Conservation (phyloP, 2,797 vertebrate genomes). For the Ctenopoma kingsleyae region DNA sequence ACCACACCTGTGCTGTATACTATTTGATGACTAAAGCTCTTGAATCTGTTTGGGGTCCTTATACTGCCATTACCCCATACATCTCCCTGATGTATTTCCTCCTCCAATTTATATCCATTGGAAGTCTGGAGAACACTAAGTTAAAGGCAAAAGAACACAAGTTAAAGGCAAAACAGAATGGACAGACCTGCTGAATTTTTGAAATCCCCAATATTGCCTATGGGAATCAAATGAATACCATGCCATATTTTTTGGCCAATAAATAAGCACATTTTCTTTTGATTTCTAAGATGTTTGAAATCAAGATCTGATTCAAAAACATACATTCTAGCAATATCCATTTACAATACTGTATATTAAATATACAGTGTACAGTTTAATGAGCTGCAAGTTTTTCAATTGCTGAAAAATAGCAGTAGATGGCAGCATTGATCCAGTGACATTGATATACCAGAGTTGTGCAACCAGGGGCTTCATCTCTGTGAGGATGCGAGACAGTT, state of each 20-base stretch:
- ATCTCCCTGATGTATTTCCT: conserved; percentile 55
- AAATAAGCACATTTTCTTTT: not conserved
- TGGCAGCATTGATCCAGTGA: conserved; percentile 78
- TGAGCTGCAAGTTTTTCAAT: no score
- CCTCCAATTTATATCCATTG: conserved; percentile 79
- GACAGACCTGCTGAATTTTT: conserved; percentile 36
- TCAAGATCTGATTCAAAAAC: not conserved
- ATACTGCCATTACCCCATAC: conserved; percentile 56
- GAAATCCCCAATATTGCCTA: not conserved
- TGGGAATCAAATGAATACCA: conserved; percentile 4
- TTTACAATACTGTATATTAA: not conserved
- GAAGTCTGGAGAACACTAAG: conserved; percentile 87
- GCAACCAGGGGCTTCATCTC: conserved; percentile 13
- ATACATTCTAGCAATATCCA: not conserved
- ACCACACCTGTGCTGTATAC: conserved; percentile 56
- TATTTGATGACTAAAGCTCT: conserved; percentile 64
- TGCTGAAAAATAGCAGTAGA: conserved; percentile 62
- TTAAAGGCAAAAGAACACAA: no score
- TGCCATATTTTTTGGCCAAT: not conserved
- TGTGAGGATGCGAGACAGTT: conserved; percentile 34
- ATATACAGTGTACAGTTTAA: no score
- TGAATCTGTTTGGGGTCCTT: conserved; percentile 65
- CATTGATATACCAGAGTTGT: not conserved
- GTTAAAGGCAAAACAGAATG: conserved; percentile 72
- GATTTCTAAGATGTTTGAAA: not conserved